Base-by-base conservation (phyloP, 2,888 invertebrate species). In the Sylvicola cinctus region DNA sequence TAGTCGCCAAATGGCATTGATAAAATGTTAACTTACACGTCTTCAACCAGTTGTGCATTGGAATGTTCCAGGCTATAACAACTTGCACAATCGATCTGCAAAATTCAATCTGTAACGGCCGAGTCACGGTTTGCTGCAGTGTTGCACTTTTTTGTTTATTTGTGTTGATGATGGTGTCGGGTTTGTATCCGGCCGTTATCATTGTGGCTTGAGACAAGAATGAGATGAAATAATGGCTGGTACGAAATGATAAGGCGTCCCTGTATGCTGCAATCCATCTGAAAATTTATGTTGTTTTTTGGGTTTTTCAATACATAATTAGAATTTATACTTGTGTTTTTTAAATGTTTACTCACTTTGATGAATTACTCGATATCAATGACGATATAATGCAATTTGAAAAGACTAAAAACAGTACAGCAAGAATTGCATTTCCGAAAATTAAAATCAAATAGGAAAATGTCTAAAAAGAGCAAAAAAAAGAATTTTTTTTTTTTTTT, bases 41-140 rank as follows among this genome's bases (percentile, higher is more conserved):
- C 58, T 93, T 91, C n/a, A 98, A 65, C 84, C 95, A 98, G 42
- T 70, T 68, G 54, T 96, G 96, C 87, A 96, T 93, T 1, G 96
- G 93, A 41, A 85, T 70, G 55, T 98, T 96, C 98, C 98, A 98
- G 50, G 71, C 75, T 25, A 85, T 70, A 4, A 95, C 95, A 36
- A 95, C 85, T 50, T 80, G 75, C 0, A 85, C 83, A 33, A 96
- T 61, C 11, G 95, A 93, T 39, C 84, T 68, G 2, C 96, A 95
- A 38, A 90, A 55, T 60, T 98, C 96, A 45, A 96, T 79, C 40
- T 69, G 62, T 36, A 66, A 60, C 33, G 91, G 88, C 43, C 72
- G 71, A 3, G 78, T 73, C 2, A 91, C 68, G 37, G 20, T n/a
- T n/a, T n/a, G 8, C 20, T 20, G 20, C 8, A 20, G 20, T n/a